These are phyloP conservation scores for Acanthurus tractus DNA, from an alignment of 2,797 vertebrate genomes.

Conservation along the genomic window DNA sequence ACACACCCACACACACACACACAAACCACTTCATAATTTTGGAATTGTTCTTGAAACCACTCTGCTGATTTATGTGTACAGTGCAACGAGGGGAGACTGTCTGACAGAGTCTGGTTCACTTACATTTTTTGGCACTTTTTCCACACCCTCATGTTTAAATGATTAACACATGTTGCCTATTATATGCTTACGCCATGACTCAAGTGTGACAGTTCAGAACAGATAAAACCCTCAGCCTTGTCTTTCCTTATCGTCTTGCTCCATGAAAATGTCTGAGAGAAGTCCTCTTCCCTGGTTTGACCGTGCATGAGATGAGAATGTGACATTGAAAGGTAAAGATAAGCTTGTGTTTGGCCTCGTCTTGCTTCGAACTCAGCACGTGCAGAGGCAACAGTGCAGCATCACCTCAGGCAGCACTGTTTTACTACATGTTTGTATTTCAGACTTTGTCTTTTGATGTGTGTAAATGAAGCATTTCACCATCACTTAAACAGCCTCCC, in stretches of 20 bases:
- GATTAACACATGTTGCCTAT: not conserved
- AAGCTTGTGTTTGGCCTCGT: not conserved
- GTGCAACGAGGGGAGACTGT: not conserved
- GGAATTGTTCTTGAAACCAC: not conserved
- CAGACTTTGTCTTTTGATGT: not conserved
- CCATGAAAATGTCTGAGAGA: too few species aligned
- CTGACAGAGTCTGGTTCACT: not conserved
- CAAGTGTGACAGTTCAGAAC: too few species aligned
- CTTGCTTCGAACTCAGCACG: not conserved
- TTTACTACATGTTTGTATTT: not conserved
- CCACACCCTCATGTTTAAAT: not conserved
- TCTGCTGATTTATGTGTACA: not conserved
- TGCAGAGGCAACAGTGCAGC: too few species aligned
- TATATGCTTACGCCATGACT: not conserved
- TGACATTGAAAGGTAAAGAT: not conserved
- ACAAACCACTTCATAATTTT: not conserved
- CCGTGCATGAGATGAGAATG: not conserved
- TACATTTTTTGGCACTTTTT: not conserved
- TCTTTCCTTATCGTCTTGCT: too few species aligned
- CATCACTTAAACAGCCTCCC: not conserved
- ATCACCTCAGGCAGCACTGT: not conserved
- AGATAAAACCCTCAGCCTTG: not conserved
- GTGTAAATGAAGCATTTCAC: not conserved
- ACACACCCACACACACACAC: too few species aligned
- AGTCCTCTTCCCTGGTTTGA: too few species aligned